These are phyloP conservation scores for Ostrea denselamellosa DNA, from an alignment of 1,140 invertebrate genomes.

Conservation along the genomic window DNA sequence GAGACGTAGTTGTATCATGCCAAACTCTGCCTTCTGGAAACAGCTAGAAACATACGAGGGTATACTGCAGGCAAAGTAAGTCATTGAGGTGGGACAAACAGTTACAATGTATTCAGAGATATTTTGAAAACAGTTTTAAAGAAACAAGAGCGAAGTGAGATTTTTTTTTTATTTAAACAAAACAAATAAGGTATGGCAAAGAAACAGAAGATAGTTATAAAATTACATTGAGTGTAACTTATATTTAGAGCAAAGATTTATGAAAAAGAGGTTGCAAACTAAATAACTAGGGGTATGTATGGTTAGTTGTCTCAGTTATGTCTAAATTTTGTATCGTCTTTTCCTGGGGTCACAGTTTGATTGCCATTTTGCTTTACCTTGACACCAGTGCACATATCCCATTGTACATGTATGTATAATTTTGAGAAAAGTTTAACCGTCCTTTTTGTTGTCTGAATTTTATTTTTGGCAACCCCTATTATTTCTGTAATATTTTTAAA, in stretches of 20 bases:
- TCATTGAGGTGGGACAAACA: too few species aligned
- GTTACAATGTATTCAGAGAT: neutral
- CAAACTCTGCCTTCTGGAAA: constrained; percentile 94
- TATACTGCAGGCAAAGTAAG: constrained; percentile 93
- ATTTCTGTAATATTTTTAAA: too few species aligned
- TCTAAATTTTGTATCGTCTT: neutral
- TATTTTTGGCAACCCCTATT: neutral
- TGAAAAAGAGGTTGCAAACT: constrained; percentile 1
- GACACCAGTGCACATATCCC: neutral
- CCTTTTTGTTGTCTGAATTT: neutral
- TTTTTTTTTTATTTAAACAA: neutral
- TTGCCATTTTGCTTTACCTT: neutral
- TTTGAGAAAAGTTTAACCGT: neutral
- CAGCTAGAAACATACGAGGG: constrained; percentile 96
- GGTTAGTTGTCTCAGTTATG: neutral
- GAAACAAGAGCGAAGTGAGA: neutral
- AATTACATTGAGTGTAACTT: neutral
- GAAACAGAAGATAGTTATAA: neutral
- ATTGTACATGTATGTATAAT: neutral
- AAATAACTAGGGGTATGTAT: constrained; percentile 15
- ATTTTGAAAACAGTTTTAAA: neutral
- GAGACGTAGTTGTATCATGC: constrained; percentile 95
- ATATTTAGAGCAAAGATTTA: constrained; percentile 34
- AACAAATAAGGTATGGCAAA: constrained; percentile 18
- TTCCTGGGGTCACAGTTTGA: neutral